Conservation (phyloP, 2,113 vertebrate species). For the Peromyscus californicus region DNA sequence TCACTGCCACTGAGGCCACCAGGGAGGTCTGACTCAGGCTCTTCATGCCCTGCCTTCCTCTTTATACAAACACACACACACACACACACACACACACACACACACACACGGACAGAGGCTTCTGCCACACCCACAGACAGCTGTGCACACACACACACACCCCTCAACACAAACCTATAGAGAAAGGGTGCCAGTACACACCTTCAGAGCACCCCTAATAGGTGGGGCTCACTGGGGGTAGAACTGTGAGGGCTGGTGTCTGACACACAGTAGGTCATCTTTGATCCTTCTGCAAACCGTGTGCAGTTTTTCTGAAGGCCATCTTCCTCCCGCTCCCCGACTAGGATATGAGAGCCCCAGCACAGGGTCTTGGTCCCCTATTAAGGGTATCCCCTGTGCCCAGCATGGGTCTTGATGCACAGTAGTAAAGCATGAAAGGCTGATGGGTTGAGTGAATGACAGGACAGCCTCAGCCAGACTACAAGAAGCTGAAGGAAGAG, state of each 20-base stretch:
- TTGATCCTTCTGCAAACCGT: background rate
- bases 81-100: background rate
- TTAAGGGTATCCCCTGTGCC: background rate
- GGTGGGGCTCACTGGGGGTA: background rate
- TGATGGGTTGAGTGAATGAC: background rate
- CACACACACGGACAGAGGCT: background rate
- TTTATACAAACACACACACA: background rate
- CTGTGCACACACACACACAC: background rate
- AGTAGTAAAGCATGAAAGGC: background rate
- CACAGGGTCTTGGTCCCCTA: background rate
- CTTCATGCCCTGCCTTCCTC: background rate
- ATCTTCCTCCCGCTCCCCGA: background rate
- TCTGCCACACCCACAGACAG: background rate
- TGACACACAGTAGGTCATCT: background rate
- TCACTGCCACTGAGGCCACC: background rate
- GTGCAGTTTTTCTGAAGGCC: background rate
- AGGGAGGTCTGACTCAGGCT: slow-evolving; percentile 48
- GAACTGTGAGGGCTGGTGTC: rapidly evolving
- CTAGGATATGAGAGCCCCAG: background rate
- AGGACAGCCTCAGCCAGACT: background rate
- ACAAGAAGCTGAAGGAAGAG: background rate
- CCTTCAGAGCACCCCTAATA: rapidly evolving
- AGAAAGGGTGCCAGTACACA: background rate
- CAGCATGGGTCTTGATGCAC: background rate
- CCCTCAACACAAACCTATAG: background rate